phyloP scores from a whole-genome alignment of 2,113 vertebrate genomes.

The Amazona guildingii region DNA sequence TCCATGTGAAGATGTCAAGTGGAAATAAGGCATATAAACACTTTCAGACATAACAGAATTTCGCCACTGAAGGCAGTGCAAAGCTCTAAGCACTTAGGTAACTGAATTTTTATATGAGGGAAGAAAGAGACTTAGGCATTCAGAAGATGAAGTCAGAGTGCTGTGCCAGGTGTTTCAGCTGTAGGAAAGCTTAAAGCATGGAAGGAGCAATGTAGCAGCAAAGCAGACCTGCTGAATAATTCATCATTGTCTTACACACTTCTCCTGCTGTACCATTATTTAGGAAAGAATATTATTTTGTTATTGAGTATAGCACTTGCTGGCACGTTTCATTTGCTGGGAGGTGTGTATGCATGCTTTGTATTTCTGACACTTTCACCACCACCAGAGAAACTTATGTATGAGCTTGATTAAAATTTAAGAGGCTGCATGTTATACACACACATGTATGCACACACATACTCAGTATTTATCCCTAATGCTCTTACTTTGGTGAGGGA shows the following conservation, averaged over 20 bases:
- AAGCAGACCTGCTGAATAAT: slow-evolving; percentile 74
- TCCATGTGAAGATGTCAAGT: background rate
- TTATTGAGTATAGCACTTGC: slow-evolving; percentile 79
- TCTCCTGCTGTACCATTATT: slow-evolving; percentile 70
- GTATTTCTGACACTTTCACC: slow-evolving; percentile 25
- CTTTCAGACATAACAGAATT: background rate
- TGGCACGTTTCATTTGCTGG: slow-evolving; percentile 78
- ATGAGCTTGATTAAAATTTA: slow-evolving; percentile 53
- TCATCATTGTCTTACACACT: slow-evolving; percentile 68
- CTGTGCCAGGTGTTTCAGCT: slow-evolving; percentile 66
- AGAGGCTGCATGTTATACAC: background rate
- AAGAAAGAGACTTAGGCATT: slow-evolving; percentile 53
- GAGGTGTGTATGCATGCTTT: slow-evolving; percentile 65
- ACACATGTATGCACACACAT: background rate
- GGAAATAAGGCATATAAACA: slow-evolving; percentile 11
- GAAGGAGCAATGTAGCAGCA: slow-evolving; percentile 51
- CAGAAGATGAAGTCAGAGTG: slow-evolving; percentile 38
- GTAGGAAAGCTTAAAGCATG: slow-evolving; percentile 58
- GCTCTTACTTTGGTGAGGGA: background rate
- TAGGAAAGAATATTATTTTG: slow-evolving; percentile 77
- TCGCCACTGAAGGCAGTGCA: slow-evolving; percentile 11
- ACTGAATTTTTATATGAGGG: slow-evolving; percentile 19
- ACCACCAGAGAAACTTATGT: slow-evolving; percentile 34
- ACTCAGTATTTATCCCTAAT: slow-evolving; percentile 6
- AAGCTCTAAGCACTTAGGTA: slow-evolving; percentile 30